Evolutionary conservation across 53 echinoderm and acorn worm genomes (phyloP).

Genomic region (Stichopus horrens): DNA sequence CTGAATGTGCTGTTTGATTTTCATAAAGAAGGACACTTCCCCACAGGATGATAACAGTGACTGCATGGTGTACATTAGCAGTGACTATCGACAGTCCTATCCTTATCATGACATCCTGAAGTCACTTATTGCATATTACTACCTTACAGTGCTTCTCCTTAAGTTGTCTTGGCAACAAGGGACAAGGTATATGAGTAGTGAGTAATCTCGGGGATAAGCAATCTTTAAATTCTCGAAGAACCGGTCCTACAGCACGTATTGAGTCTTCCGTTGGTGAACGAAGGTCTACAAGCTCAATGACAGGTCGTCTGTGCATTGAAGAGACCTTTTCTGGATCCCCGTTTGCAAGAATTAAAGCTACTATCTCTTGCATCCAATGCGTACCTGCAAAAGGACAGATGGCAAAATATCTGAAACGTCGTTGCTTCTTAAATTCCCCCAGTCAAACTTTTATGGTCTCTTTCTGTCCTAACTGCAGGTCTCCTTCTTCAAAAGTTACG

Average conservation of each 20-base stretch:
- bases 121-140: not conserved
- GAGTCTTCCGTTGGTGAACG: not conserved
- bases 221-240: constrained; percentile 21
- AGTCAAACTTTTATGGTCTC: too few relatives aligned
- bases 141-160: not conserved
- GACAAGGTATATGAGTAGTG: not conserved
- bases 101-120: too few relatives aligned
- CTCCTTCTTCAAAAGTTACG: too few relatives aligned
- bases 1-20: not conserved
- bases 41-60: too few relatives aligned
- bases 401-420: too few relatives aligned
- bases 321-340: not conserved
- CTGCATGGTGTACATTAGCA: too few relatives aligned
- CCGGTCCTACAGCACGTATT: not conserved
- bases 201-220: not conserved
- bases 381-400: not conserved
- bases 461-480: too few relatives aligned
- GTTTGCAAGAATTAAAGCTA: not conserved
- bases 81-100: too few relatives aligned
- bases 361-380: constrained; percentile 26
- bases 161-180: not conserved
- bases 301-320: not conserved
- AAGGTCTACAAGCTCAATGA: not conserved
- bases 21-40: too few relatives aligned
- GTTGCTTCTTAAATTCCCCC: too few relatives aligned